A percentile compares a stretch with the other conserved stretches of the same genome.
Evolutionary conservation across 2,888 invertebrate species (phyloP).

Genomic region (Brachypalpus laphriformis): DNA sequence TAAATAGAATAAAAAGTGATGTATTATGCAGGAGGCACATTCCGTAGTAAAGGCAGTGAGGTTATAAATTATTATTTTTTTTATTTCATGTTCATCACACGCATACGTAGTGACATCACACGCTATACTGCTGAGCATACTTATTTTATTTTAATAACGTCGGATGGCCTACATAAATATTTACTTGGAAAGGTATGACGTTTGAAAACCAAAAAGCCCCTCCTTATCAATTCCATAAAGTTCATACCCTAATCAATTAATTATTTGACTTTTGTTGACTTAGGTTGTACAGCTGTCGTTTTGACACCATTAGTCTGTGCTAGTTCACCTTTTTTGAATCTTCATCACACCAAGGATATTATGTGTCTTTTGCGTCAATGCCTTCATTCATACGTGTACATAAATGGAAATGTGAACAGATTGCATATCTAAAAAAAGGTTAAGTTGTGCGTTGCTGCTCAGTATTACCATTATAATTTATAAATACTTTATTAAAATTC

Average conservation of each 20-base stretch:
- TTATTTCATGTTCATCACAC: no score
- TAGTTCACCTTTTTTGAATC: background rate
- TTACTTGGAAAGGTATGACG: background rate
- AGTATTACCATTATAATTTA: no score
- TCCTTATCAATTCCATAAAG: background rate
- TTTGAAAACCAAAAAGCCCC: background rate
- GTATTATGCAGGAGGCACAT: no score
- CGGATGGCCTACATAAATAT: no score
- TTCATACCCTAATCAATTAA: background rate
- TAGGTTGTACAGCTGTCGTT: background rate
- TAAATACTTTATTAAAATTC: no score
- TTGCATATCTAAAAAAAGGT: background rate
- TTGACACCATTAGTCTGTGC: background rate
- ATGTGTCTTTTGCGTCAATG: background rate
- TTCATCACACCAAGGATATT: background rate
- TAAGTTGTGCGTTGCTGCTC: background rate
- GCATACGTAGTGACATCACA: no score
- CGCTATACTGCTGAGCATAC: no score
- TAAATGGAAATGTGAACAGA: background rate
- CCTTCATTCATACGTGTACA: background rate
- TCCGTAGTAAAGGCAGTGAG: no score
- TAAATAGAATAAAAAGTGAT: background rate
- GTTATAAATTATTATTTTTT: no score
- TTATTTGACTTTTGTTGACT: constrained; percentile 1
- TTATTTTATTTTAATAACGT: no score